Percentiles rank a stretch among this genome's conserved stretches.
These are phyloP conservation scores for Grammomys surdaster DNA, from an alignment of 2,113 vertebrate species.

Conservation along the genomic window DNA sequence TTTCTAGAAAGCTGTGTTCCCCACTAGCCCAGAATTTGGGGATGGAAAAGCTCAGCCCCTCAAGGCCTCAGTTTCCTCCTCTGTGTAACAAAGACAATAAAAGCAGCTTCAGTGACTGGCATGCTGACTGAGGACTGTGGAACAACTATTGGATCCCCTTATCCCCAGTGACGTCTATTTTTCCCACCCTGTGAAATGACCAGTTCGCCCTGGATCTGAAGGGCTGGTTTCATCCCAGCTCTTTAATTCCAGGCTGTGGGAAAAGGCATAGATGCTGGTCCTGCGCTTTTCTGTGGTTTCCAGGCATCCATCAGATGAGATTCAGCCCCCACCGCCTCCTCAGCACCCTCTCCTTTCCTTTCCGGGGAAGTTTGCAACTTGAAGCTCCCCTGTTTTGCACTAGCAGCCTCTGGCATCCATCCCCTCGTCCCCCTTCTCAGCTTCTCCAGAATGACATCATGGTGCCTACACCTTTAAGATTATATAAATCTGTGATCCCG, in stretches of 20 bases:
- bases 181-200: neutral
- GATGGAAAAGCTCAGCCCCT: neutral
- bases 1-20: neutral
- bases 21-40: neutral
- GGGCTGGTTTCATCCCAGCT: neutral
- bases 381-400: neutral
- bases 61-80: neutral
- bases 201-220: neutral
- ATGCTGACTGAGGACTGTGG: neutral
- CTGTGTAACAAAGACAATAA: neutral
- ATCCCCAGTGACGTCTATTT: neutral
- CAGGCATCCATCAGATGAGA: neutral
- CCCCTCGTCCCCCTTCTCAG: neutral
- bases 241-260: neutral
- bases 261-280: neutral
- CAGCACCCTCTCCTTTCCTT: constrained; percentile 34
- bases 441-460: neutral
- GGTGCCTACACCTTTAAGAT: constrained; percentile 77
- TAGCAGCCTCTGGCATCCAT: neutral
- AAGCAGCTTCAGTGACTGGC: neutral
- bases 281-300: constrained; percentile 52
- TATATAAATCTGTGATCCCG: constrained; percentile 78
- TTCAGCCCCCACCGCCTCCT: neutral
- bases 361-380: constrained; percentile 58
- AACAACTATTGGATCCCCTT: neutral